Conservation (phyloP, 2,888 invertebrate genomes). For the Heliconius charithonia region DNA sequence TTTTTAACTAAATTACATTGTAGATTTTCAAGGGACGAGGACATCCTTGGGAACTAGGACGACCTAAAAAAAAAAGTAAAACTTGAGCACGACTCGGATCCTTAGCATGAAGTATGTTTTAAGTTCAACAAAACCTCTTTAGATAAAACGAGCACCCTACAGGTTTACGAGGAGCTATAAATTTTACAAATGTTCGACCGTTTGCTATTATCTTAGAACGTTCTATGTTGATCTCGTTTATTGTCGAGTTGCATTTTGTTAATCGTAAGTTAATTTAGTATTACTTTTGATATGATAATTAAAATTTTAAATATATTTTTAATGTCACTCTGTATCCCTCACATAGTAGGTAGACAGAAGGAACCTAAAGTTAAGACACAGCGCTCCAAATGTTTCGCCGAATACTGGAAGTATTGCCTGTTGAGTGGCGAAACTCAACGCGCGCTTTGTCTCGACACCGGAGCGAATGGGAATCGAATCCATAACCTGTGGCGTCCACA, state of each 20-base stretch:
- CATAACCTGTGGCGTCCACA: no score
- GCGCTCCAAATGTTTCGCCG: accelerated
- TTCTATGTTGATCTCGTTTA: neutral
- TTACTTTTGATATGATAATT: neutral
- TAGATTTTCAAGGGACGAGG: slow-evolving; percentile 21
- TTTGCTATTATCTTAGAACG: slow-evolving; percentile 25
- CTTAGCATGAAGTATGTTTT: slow-evolving; percentile 52
- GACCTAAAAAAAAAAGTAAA: slow-evolving; percentile 57
- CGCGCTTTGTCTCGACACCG: neutral
- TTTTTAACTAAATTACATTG: slow-evolving; percentile 29
- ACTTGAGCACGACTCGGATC: slow-evolving; percentile 61
- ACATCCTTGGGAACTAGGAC: slow-evolving; percentile 42
- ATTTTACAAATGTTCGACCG: slow-evolving; percentile 36
- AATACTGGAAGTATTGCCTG: neutral
- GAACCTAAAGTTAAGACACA: neutral
- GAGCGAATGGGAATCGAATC: neutral
- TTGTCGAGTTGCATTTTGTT: neutral
- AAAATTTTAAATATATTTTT: neutral
- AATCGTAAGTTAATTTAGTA: neutral
- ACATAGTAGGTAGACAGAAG: neutral
- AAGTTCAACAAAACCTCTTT: slow-evolving; percentile 32
- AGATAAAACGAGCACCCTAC: slow-evolving; percentile 30
- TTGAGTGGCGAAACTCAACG: neutral
- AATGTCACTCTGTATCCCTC: neutral
- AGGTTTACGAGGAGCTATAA: slow-evolving; percentile 38